Conservation (phyloP, 2,797 vertebrate genomes). For the Glossophaga mutica region DNA sequence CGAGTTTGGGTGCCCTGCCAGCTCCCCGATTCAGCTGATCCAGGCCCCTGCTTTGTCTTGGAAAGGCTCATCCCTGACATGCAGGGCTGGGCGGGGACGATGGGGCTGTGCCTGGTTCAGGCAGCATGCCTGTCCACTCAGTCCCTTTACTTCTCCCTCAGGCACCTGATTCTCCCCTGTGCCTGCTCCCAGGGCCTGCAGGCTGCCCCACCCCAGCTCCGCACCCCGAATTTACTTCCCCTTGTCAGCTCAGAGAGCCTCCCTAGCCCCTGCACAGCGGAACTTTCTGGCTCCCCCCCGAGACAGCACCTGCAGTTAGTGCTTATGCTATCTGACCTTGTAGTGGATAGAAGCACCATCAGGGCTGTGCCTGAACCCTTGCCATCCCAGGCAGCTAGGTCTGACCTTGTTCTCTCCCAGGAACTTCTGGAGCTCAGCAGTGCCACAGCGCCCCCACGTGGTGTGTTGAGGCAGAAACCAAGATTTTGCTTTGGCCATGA, state of each 20-base stretch:
- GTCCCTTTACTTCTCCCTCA: not conserved
- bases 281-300: not conserved
- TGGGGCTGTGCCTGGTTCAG: not conserved
- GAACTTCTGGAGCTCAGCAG: too few relatives aligned
- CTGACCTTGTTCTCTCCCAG: not conserved
- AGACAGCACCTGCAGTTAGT: not conserved
- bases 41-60: not conserved
- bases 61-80: not conserved
- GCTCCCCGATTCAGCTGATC: not conserved
- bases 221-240: not conserved
- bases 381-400: not conserved
- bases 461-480: rapidly evolving
- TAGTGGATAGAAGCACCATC: not conserved
- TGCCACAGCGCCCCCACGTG: not conserved
- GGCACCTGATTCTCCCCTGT: not conserved
- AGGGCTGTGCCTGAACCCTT: not conserved
- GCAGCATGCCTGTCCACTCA: not conserved
- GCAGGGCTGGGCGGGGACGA: too few relatives aligned
- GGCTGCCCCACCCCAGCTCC: not conserved
- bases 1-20: not conserved
- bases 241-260: too few relatives aligned
- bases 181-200: not conserved
- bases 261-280: not conserved
- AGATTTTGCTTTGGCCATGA: not conserved
- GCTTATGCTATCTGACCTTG: not conserved